A percentile compares a stretch with the other conserved stretches of the same genome.
Evolutionary conservation across 2,888 invertebrate species (phyloP).

Genomic region (Mayetiola destructor): DNA sequence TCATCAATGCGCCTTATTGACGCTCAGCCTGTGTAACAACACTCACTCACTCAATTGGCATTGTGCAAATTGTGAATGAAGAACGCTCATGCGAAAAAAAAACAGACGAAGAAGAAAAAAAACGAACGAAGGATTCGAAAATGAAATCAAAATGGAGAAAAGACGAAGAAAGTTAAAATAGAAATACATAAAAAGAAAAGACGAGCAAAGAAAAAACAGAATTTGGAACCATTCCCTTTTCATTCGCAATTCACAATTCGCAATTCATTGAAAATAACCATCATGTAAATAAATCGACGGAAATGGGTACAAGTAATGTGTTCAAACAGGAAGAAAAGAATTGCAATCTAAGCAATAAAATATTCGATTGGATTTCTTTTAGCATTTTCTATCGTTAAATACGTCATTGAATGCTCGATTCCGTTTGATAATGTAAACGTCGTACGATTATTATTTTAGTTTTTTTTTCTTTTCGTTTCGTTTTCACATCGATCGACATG

Average conservation of each 20-base stretch:
- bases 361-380: constrained; percentile 13
- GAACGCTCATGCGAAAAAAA: too few species aligned
- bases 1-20: constrained; percentile 6
- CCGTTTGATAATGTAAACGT: constrained; percentile 4
- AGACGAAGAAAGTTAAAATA: neutral
- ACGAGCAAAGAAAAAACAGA: neutral
- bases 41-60: too few species aligned
- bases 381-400: constrained; percentile 8
- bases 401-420: neutral
- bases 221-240: neutral
- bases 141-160: constrained; percentile 7
- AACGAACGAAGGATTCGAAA: too few species aligned
- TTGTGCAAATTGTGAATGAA: constrained; percentile 12
- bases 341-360: constrained; percentile 12
- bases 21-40: too few species aligned
- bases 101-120: too few species aligned
- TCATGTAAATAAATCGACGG: constrained; percentile 7
- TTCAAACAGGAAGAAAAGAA: constrained; percentile 6
- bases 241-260: neutral
- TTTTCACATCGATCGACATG: neutral
- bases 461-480: neutral
- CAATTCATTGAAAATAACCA: neutral
- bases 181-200: neutral
- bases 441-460: neutral
- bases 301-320: constrained; percentile 5